A percentile compares a stretch with the other conserved stretches of the same genome.
Conservation (phyloP, 2,113 vertebrate genomes). For the Grammomys dolichurus region DNA sequence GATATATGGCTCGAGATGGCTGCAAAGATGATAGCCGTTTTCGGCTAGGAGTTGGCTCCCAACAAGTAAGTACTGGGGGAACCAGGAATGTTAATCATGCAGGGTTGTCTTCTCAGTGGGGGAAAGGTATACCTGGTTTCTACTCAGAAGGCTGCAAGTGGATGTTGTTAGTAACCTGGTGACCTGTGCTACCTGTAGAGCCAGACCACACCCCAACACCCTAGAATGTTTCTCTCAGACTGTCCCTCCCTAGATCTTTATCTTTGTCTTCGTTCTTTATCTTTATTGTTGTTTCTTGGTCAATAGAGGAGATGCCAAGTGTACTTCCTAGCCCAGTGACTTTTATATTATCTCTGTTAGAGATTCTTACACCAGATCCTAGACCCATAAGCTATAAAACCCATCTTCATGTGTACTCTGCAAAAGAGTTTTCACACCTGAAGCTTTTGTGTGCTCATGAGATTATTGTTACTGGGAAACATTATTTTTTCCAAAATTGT, state of each 20-base stretch:
- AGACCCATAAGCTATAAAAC: not conserved
- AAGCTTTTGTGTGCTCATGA: not conserved
- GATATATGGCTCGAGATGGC: no score
- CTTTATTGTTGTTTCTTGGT: not conserved
- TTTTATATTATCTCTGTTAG: not conserved
- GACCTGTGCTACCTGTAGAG: not conserved
- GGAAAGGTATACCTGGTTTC: not conserved
- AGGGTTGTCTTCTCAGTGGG: not conserved
- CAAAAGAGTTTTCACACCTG: not conserved
- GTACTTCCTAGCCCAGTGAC: not conserved
- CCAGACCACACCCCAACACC: not conserved
- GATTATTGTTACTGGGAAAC: not conserved
- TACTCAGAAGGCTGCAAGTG: not conserved
- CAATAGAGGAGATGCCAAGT: not conserved
- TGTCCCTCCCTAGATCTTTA: not conserved
- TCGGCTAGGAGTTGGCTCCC: no score
- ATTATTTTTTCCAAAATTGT: not conserved
- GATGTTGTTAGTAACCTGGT: not conserved
- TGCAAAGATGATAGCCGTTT: no score
- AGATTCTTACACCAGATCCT: not conserved
- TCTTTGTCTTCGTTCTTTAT: not conserved
- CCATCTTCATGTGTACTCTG: not conserved
- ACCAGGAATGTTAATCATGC: not conserved
- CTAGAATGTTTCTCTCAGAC: not conserved
- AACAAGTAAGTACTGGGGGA: not conserved